Evolutionary conservation across 1,140 invertebrate species (phyloP).

Genomic region (Vollenhovia emeryi): DNA sequence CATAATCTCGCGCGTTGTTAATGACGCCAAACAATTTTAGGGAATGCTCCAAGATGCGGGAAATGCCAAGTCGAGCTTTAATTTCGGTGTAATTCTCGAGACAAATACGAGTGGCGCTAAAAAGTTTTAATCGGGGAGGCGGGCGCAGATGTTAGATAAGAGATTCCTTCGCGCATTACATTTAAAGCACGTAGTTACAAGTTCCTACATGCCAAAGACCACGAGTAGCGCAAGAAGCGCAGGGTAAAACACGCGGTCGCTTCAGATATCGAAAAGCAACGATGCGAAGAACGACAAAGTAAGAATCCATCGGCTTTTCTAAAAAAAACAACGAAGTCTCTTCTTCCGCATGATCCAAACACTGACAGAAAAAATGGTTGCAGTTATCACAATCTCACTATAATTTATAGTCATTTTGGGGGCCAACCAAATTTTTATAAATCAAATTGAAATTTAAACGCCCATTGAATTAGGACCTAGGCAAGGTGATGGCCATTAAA

Average conservation of each 20-base stretch:
- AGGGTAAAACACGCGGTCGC: not conserved
- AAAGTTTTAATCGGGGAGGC: slow-evolving; percentile 13
- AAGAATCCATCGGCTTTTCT: not conserved
- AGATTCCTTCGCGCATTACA: slow-evolving; percentile 2
- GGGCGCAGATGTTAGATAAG: not conserved
- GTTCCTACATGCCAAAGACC: not conserved
- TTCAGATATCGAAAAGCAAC: not conserved
- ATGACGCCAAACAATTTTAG: slow-evolving; percentile 24
- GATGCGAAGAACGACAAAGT: not conserved
- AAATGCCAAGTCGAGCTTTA: slow-evolving; percentile 9
- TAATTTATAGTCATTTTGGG: no score
- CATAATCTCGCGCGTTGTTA: not conserved
- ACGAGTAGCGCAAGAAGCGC: not conserved
- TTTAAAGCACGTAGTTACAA: slow-evolving; percentile 16
- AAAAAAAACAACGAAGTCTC: not conserved
- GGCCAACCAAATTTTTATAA: no score
- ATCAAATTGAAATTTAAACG: no score
- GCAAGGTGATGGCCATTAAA: no score
- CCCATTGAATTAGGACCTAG: no score
- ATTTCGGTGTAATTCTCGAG: slow-evolving; percentile 7
- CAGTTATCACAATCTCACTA: no score
- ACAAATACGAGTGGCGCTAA: slow-evolving; percentile 25
- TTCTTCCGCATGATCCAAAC: no score
- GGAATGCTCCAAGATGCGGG: slow-evolving; percentile 24
- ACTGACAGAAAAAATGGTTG: no score